Conservation (phyloP, 2,888 invertebrate genomes). For the Ectobius pallidus region DNA sequence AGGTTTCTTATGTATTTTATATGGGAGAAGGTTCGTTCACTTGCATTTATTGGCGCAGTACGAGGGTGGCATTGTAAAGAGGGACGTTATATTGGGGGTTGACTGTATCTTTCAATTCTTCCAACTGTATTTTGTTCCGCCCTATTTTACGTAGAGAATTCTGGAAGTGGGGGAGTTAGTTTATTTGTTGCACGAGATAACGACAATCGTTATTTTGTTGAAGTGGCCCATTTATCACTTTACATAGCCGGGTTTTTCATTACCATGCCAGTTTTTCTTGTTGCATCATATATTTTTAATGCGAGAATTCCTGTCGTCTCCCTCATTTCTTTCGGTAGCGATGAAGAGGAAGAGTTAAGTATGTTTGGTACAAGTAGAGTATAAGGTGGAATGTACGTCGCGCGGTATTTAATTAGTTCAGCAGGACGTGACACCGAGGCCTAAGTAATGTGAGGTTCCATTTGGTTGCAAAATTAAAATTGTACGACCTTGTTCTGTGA, state of each 20-base stretch:
- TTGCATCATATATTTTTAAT: constrained; percentile 14
- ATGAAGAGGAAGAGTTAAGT: background rate
- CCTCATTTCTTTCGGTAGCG: background rate
- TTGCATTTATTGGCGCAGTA: too few species aligned
- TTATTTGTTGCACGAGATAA: background rate
- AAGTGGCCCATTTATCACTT: background rate
- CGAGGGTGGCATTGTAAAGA: too few species aligned
- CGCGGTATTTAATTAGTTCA: constrained; percentile 25
- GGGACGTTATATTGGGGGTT: too few species aligned
- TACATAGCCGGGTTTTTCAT: background rate
- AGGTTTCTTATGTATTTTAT: too few species aligned
- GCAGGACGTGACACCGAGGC: constrained; percentile 17
- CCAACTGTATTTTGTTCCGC: too few species aligned
- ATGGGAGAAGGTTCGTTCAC: too few species aligned
- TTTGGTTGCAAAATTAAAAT: constrained; percentile 24
- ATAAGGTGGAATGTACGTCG: constrained; percentile 23
- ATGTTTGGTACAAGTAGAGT: background rate
- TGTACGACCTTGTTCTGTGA: background rate
- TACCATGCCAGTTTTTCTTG: background rate
- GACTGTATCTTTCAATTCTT: too few species aligned
- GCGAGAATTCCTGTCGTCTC: constrained; percentile 24
- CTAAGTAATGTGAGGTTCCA: constrained; percentile 26
- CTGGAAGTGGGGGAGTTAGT: too few species aligned
- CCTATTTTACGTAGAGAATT: too few species aligned
- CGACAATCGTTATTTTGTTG: background rate